Evolutionary conservation across 2,113 vertebrate genomes (phyloP), one percentile per base, ranked within the genome.

Genomic region (Peromyscus maniculatus): DNA sequence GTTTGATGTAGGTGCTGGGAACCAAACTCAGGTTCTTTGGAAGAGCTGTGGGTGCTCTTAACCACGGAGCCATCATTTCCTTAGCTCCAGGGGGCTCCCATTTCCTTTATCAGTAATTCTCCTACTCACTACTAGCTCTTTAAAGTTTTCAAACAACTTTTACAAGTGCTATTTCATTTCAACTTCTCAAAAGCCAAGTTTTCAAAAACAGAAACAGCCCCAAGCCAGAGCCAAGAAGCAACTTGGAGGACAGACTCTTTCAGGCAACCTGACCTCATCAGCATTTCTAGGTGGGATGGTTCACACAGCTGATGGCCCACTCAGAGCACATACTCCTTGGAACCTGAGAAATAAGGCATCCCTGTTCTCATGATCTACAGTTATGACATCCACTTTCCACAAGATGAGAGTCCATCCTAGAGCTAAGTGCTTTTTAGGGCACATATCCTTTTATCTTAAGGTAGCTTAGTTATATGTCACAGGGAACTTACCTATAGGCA

Each of bases 81-180:
- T 39, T 26, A 39, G 36, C 36, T 62, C 78, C 33, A 12, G 57
- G 62, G 55, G 49, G 80, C 57, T 59, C 62, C n/a, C 5, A 3
- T 15, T 83, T 17, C n/a, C 24, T 86, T 28, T 69, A 36, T 77
- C 33, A 64, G 16, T 55, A 80, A 46, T 86, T 69, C 77, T n/a
- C 26, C 22, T 31, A 66, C 7, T 62, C 9, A 67, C 66, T 49
- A 95, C 7, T 82, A 80, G 62, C 62, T 21, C n/a, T 91, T 97
- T 82, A 80, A 93, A 88, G n/a, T 89, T 94, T 94, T 88, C 75
- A 78, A 64, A 88, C 39, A 83, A 57, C 78, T 22, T 93, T 95
- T 96, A 89, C 46, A 93, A 31, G 7, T 89, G 36, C 22, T n/a
- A 0, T 69, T 67, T 95, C 31, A 92, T 90, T 87, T 79, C 28